Conservation (phyloP, 2,888 invertebrate genomes). For the Drosophila flavopinicola region DNA sequence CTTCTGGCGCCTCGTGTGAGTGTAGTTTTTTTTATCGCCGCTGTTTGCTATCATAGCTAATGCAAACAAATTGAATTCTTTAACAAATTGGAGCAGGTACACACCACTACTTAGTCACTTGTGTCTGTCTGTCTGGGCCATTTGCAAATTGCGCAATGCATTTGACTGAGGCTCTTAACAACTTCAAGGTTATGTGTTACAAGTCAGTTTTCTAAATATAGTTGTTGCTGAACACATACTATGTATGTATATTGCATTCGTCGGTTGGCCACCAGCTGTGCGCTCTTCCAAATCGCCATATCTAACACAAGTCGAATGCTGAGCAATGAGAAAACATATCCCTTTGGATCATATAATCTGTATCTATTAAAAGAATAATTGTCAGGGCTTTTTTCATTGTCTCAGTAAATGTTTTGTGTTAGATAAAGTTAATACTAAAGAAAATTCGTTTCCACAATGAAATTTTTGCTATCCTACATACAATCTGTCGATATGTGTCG, state of each 20-base stretch:
- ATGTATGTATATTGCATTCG: slow-evolving; percentile 51
- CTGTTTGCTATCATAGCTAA: slow-evolving; percentile 9
- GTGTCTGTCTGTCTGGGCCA: slow-evolving; percentile 49
- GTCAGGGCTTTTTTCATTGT: no score
- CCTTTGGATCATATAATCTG: no score
- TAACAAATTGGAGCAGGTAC: slow-evolving; percentile 30
- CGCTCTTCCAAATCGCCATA: slow-evolving; percentile 12
- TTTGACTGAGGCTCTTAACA: slow-evolving; percentile 37
- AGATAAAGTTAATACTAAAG: no score
- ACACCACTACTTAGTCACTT: slow-evolving; percentile 9
- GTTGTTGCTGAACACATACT: slow-evolving; percentile 16
- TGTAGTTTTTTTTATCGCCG: slow-evolving; percentile 10
- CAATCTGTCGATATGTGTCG: no score
- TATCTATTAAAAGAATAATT: no score
- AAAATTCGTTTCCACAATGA: no score
- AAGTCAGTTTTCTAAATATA: slow-evolving; percentile 49
- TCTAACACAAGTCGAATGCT: neutral
- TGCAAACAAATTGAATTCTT: slow-evolving; percentile 25
- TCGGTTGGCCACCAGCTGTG: slow-evolving; percentile 46
- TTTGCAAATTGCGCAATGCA: slow-evolving; percentile 35
- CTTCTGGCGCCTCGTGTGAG: slow-evolving; percentile 20
- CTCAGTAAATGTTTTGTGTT: no score
- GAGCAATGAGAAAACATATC: no score
- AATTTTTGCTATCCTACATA: no score
- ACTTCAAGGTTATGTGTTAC: slow-evolving; percentile 58